Base-by-base conservation (phyloP, 2,888 invertebrate species). In the Acanthococcus lagerstroemiae region DNA sequence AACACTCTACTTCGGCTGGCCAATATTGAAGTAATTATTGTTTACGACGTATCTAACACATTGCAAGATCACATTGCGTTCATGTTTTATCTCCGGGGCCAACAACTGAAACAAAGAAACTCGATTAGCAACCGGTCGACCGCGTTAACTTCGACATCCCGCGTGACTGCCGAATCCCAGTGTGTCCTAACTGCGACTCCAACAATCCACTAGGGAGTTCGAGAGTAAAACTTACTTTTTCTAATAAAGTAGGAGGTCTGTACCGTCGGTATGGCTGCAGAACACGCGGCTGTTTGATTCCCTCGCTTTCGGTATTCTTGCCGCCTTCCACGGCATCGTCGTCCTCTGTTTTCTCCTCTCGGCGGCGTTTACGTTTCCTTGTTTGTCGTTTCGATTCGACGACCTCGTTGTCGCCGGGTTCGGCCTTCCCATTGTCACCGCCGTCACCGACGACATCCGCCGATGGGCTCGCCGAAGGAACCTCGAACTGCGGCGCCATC, bases 51-150 rank as follows among this genome's bases (percentile, higher is more conserved):
- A 83, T 70, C 88, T 84, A 37, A 94, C 83, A 78, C 93, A 94
- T 75, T 95, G 94, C 27, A 92, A 80, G 57, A 95, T 80, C 55
- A 88, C 79, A 77, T 94, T 95, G 61, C 94, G 80, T 77, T 95
- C 95, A 71, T 88, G 87, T 69, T 84, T 80, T 71, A 95, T 90
- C 75, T 93, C 90, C 67, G 81, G 80, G 56, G 82, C 83, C 65
- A 95, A 77, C 25, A 95, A 76, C 79, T 80, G 74, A 27, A 77
- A 76, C 67, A 65, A 25, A 69, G 61, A n/a, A n/a, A n/a, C n/a
- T n/a, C n/a, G n/a, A n/a, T n/a, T n/a, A n/a, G n/a, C n/a, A n/a
- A n/a, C n/a, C n/a, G n/a, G n/a, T n/a, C n/a, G n/a, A n/a, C n/a
- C n/a, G n/a, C n/a, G n/a, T n/a, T n/a, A n/a, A n/a, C n/a, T n/a